Percentiles rank a stretch among this genome's conserved stretches.
phyloP scores from a whole-genome alignment of 2,113 vertebrate species.

The Trematomus loennbergii region DNA sequence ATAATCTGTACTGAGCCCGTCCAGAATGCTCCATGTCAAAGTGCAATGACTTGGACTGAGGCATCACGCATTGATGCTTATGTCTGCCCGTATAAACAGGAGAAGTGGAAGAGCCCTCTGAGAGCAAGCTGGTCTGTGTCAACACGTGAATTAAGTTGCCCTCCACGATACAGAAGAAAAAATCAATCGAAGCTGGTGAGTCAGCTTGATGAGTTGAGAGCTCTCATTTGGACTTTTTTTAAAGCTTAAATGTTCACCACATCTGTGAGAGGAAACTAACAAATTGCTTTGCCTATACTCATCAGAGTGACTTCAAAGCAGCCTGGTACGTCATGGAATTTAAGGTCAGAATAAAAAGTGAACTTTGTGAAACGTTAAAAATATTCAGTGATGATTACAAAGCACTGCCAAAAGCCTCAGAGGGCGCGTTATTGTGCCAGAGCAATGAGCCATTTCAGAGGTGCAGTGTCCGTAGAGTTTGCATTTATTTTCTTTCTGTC shows the following conservation, averaged over 20 bases:
- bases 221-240: conserved; percentile 58
- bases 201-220: conserved; percentile 41
- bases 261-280: conserved; percentile 55
- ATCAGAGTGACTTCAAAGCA: conserved; percentile 44
- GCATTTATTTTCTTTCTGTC: conserved; percentile 40
- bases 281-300: conserved; percentile 52
- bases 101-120: background rate
- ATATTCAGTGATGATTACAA: conserved; percentile 54
- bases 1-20: conserved; percentile 49
- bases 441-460: conserved; percentile 48
- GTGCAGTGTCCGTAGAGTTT: conserved; percentile 42
- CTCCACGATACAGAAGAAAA: background rate
- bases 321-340: conserved; percentile 40
- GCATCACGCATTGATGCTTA: conserved; percentile 11
- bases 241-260: conserved; percentile 49
- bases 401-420: conserved; percentile 34
- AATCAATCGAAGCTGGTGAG: conserved; percentile 43
- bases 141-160: conserved; percentile 24
- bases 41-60: conserved; percentile 19
- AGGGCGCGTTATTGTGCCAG: conserved; percentile 34
- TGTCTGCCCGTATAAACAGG: conserved; percentile 3
- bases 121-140: conserved; percentile 1
- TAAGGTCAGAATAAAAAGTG: conserved; percentile 51
- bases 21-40: conserved; percentile 39
- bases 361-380: conserved; percentile 57